Base-by-base conservation (phyloP, 2,888 invertebrate genomes). In the Latheticus oryzae region DNA sequence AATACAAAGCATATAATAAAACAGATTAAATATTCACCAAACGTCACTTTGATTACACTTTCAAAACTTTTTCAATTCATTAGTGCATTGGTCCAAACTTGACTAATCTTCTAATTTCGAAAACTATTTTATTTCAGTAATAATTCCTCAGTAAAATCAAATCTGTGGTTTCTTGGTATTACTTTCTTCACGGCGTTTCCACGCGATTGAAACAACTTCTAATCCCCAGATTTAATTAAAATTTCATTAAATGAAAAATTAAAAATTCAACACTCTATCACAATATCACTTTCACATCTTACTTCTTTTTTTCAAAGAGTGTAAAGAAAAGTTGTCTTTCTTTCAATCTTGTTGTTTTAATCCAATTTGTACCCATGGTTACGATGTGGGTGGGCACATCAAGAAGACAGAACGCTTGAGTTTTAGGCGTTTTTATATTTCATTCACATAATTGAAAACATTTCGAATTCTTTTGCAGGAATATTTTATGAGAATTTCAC, bases 271-370 rank as follows among this genome's bases (percentile, higher is more conserved):
- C 5, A 5, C 21, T 19, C 21, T 19, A 9, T 4, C 21, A 3
- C 13, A 11, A 33, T 13, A 33, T 13, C 33, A 13, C 13, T 33
- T 15, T 3, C 1, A 13, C 1, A 33, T 12, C 15, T 17, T 37
- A 19, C 40, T 17, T n/a, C n/a, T 33, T 5, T 45, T 53, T 43
- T 24, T 8, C 3, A 9, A 45, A 35, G 5, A 26, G 45, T n/a
- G 40, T 33, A 16, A 24, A 47, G 9, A 38, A 24, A 37, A 12
- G n/a, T 9, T 11, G 19, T 12, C 16, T 30, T 51, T 17, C n/a
- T 24, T 24, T 23, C 21, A 48, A 40, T 55, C 55, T 48, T 47
- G 48, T 43, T 53, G 47, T 48, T 54, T 54, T 45, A 55, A 55
- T 48, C 48, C 40, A 48, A 48, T 55, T 55, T 55, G 55, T 48